These are phyloP conservation scores for Tachysurus vachellii DNA, from an alignment of 2,113 vertebrate species.

Conservation along the genomic window DNA sequence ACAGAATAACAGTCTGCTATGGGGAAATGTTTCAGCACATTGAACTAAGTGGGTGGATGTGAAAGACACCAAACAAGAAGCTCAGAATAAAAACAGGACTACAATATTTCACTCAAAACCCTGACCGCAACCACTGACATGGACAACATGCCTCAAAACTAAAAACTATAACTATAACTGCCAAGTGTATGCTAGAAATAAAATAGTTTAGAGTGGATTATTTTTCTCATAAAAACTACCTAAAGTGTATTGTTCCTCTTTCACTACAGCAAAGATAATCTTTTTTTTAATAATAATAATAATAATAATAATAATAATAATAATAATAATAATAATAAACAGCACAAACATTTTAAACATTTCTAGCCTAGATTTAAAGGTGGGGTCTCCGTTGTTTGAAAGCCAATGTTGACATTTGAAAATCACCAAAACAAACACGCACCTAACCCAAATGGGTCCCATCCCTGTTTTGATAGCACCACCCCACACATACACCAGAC, in stretches of 20 bases:
- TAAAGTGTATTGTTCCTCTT: not conserved
- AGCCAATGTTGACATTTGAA: too few relatives aligned
- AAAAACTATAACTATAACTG: not conserved
- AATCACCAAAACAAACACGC: too few relatives aligned
- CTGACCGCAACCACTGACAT: not conserved
- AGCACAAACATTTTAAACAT: not conserved
- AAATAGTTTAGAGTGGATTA: not conserved
- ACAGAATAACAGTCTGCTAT: slow-evolving; percentile 55
- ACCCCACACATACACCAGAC: too few relatives aligned
- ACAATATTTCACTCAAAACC: not conserved
- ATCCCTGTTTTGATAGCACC: too few relatives aligned
- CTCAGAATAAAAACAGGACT: not conserved
- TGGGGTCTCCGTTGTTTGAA: too few relatives aligned
- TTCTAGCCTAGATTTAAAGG: too few relatives aligned
- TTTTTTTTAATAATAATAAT: not conserved
- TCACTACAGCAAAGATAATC: not conserved
- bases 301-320: too few relatives aligned
- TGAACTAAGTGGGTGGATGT: not conserved
- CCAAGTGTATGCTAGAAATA: not conserved
- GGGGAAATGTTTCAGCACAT: slow-evolving; percentile 76
- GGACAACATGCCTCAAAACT: not conserved
- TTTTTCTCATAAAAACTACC: not conserved
- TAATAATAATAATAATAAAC: not conserved
- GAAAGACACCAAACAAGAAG: not conserved
- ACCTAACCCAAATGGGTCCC: too few relatives aligned